A percentile compares a stretch with the other conserved stretches of the same genome.
Conservation (phyloP, 2,888 invertebrate species). For the Patella pellucida region DNA sequence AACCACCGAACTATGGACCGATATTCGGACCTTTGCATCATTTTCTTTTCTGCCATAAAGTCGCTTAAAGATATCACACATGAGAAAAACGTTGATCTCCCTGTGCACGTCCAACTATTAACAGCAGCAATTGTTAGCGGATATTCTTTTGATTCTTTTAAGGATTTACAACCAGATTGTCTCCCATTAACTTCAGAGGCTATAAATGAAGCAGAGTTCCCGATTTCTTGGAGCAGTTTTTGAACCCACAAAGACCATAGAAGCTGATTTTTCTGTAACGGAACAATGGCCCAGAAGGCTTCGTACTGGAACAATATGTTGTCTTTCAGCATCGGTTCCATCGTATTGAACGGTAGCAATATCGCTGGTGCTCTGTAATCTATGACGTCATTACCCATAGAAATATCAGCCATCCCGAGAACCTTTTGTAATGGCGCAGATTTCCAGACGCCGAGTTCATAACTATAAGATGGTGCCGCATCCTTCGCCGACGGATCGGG, state of each 20-base stretch:
- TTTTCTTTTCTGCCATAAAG: neutral
- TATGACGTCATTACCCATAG: neutral
- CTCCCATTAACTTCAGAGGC: neutral
- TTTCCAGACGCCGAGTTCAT: neutral
- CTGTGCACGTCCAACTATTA: neutral
- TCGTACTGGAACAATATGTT: conserved; percentile 9
- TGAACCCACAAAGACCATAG: conserved; percentile 11
- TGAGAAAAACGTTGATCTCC: conserved; percentile 1
- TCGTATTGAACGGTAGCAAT: neutral
- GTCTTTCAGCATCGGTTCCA: neutral
- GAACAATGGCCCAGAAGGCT: neutral
- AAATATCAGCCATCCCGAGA: neutral
- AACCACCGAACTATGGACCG: conserved; percentile 1
- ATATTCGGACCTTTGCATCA: neutral
- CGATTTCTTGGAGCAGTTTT: conserved; percentile 1
- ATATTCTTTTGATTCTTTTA: neutral
- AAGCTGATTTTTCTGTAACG: neutral
- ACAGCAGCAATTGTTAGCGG: neutral
- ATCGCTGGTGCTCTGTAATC: neutral
- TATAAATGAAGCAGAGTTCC: neutral
- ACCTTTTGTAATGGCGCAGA: neutral
- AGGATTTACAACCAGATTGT: neutral
- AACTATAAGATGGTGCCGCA: neutral
- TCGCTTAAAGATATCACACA: conserved; percentile 12
- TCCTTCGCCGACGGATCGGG: neutral